phyloP scores from a whole-genome alignment of 1,140 invertebrate species.

The Patella vulgata region DNA sequence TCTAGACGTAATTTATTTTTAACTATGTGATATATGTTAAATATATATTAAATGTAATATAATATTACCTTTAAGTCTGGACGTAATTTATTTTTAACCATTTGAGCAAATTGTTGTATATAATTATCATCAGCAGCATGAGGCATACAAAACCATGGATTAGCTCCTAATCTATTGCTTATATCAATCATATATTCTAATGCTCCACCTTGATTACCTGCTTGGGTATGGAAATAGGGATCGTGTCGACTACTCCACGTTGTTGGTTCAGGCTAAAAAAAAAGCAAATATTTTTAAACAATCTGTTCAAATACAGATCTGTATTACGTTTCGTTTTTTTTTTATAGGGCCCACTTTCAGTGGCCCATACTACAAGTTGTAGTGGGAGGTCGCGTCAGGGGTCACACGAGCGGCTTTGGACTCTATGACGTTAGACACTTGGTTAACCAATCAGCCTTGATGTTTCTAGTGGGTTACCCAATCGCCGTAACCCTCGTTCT shows the following conservation, averaged over 20 bases:
- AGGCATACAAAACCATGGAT: slow-evolving; percentile 51
- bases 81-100: slow-evolving; percentile 32
- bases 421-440: too few species aligned
- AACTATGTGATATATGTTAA: too few species aligned
- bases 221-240: slow-evolving; percentile 36
- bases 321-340: not conserved
- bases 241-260: slow-evolving; percentile 37
- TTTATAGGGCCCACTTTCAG: not conserved
- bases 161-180: slow-evolving; percentile 38
- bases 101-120: slow-evolving; percentile 36
- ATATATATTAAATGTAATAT: too few species aligned
- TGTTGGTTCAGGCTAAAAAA: slow-evolving; percentile 40
- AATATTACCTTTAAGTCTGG: slow-evolving; percentile 42
- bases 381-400: too few species aligned
- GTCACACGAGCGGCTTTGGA: too few species aligned
- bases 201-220: slow-evolving; percentile 31
- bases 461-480: too few species aligned
- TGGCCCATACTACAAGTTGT: not conserved
- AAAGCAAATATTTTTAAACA: not conserved
- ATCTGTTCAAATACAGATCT: too few species aligned
- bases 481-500: too few species aligned
- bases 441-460: too few species aligned
- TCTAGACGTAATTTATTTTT: too few species aligned
- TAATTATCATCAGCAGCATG: slow-evolving; percentile 50
- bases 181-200: slow-evolving; percentile 45